Percentiles rank a stretch among this genome's conserved stretches.
phyloP scores from a whole-genome alignment of 1,140 invertebrate genomes.

The Meteorus sp. region DNA sequence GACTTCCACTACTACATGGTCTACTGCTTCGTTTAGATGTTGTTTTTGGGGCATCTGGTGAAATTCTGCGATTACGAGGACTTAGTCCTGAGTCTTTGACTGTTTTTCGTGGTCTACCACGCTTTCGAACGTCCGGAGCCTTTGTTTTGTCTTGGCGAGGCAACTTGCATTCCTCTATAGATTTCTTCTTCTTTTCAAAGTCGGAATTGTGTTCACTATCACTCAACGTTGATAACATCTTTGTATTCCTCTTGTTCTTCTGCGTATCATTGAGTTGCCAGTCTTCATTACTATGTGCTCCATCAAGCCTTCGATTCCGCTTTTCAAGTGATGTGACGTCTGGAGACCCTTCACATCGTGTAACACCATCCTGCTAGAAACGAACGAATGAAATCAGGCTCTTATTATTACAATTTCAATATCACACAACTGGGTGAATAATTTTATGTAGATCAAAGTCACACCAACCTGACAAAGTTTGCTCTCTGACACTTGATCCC shows the following conservation, averaged over 20 bases:
- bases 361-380: conserved; percentile 22
- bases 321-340: conserved; percentile 21
- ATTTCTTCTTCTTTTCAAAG: conserved; percentile 44
- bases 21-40: conserved; percentile 39
- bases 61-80: conserved; percentile 36
- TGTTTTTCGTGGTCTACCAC: conserved; percentile 54
- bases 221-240: conserved; percentile 39
- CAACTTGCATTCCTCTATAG: conserved; percentile 30
- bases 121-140: conserved; percentile 47
- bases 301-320: conserved; percentile 28
- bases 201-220: conserved; percentile 51
- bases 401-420: too few species aligned
- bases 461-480: conserved; percentile 43
- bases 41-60: conserved; percentile 33
- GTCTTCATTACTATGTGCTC: conserved; percentile 31
- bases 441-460: conserved; percentile 5
- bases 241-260: conserved; percentile 41
- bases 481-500: conserved; percentile 40
- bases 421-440: neutral
- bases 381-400: too few species aligned
- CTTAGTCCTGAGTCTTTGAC: conserved; percentile 47
- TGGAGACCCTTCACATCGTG: conserved; percentile 26
- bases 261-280: conserved; percentile 43
- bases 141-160: conserved; percentile 53
- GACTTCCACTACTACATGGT: conserved; percentile 29